These are phyloP conservation scores for Diloba caeruleocephala DNA, from an alignment of 2,888 invertebrate species.

Conservation along the genomic window DNA sequence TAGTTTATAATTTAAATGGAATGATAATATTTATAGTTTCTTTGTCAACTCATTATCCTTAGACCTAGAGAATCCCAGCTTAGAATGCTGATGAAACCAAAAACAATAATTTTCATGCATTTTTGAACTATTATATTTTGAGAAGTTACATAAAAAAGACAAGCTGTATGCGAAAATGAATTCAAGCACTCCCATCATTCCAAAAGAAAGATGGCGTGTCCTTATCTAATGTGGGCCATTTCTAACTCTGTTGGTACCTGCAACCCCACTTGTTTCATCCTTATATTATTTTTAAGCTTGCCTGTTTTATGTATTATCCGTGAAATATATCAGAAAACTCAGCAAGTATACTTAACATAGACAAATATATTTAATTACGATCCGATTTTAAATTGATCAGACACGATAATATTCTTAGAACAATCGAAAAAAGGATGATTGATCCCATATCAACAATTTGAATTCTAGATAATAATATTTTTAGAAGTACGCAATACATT, in stretches of 20 bases:
- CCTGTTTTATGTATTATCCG: too few species aligned
- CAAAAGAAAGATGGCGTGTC: too few species aligned
- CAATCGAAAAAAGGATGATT: conserved; percentile 51
- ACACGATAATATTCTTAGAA: conserved; percentile 34
- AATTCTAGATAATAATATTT: conserved; percentile 36
- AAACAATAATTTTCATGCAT: conserved; percentile 8
- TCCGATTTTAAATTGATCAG: conserved; percentile 23
- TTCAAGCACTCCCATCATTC: too few species aligned
- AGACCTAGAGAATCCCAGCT: conserved; percentile 9
- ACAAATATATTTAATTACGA: conserved; percentile 13
- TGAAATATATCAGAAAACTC: too few species aligned
- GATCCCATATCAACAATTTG: conserved; percentile 62
- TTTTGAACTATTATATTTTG: neutral
- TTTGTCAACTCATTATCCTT: too few species aligned
- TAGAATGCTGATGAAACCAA: neutral
- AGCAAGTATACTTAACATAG: neutral
- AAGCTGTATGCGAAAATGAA: too few species aligned
- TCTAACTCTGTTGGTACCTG: too few species aligned
- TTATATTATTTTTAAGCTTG: too few species aligned
- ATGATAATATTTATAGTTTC: conserved; percentile 53
- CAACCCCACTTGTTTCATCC: too few species aligned
- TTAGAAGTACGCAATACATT: conserved; percentile 20
- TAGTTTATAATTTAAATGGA: conserved; percentile 63
- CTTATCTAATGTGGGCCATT: too few species aligned
- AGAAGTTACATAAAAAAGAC: too few species aligned